Evolutionary conservation across 2,888 invertebrate genomes (phyloP), one percentile per base, ranked within the genome.

Genomic region (Chromoteleia sp.): DNA sequence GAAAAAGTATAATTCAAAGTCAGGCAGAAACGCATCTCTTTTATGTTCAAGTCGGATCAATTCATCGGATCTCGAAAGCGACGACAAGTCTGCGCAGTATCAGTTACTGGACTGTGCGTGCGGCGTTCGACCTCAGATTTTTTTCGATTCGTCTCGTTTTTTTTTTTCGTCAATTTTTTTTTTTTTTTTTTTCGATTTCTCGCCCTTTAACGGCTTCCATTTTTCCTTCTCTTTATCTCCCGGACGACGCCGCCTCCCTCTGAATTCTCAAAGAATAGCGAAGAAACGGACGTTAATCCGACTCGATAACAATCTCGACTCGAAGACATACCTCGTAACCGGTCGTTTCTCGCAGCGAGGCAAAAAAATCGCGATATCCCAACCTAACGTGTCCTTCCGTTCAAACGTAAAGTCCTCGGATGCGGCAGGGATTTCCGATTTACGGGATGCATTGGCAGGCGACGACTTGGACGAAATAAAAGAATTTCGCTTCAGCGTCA

Each of bases 301-400:
- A 83, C 85, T 81, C 83, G 86, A 85, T 85, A 85, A 83, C 85
- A 86, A 86, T 86, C 84, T 85, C 84, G 77, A 77, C 79, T 76
- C 76, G 71, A 84, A 83, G 81, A 84, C 82, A 82, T 77, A 56
- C 63, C 82, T 76, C 43, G 76, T 82, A 84, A 84, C 84, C 84
- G 84, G 84, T 85, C 85, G 83, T 56, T 79, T 75, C 78, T 77
- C 71, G 80, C 77, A 73, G 68, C 71, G 59, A 77, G 74, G 73
- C 59, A 80, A 79, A 81, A 82, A 83, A 83, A 84, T 83, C 59
- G 74, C 81, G 39, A 73, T 65, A 80, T 74, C 54, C 80, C 58
- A 50, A 52, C 50, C 63, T 50, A 81, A 59, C 71, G 65, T 59
- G 80, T 75, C 74, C 70, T 75, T 74, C 74, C 70, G 74, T 70